A percentile compares a stretch with the other conserved stretches of the same genome.
Conservation (phyloP, 37 sponge, comb jelly and placozoan species). For the Trichoplax adhaerens region DNA sequence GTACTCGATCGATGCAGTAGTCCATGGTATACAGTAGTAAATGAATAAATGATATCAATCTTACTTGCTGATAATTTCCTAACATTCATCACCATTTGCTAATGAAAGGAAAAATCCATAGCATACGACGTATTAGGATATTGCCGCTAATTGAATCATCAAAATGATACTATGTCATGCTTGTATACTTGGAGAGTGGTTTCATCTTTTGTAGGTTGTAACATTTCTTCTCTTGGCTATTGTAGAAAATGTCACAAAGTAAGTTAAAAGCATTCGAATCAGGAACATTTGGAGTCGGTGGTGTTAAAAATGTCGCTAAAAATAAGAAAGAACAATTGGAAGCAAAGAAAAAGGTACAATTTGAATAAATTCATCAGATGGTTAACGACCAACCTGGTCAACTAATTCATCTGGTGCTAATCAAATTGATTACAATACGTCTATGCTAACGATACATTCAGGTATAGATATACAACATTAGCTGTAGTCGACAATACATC, state of each 20-base stretch:
- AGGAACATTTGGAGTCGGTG: conserved; percentile 42
- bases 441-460: too few species aligned
- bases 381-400: background rate
- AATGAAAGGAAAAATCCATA: background rate
- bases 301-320: conserved; percentile 12
- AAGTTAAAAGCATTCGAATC: conserved; percentile 64
- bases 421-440: too few species aligned
- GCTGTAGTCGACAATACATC: too few species aligned
- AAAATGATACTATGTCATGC: conserved; percentile 37
- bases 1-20: too few species aligned
- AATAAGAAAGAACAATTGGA: conserved; percentile 19
- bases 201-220: background rate
- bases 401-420: too few species aligned
- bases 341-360: conserved; percentile 13
- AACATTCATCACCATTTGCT: too few species aligned
- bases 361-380: conserved; percentile 2
- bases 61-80: too few species aligned
- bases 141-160: conserved; percentile 17
- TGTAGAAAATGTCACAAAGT: conserved; percentile 40
- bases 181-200: background rate
- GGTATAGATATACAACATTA: too few species aligned
- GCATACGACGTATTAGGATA: conserved; percentile 16
- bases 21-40: too few species aligned
- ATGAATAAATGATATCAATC: too few species aligned
- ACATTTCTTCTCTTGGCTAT: too few species aligned